These are phyloP conservation scores for Sebastes iracundus DNA, from an alignment of 2,797 vertebrate genomes.

Conservation along the genomic window DNA sequence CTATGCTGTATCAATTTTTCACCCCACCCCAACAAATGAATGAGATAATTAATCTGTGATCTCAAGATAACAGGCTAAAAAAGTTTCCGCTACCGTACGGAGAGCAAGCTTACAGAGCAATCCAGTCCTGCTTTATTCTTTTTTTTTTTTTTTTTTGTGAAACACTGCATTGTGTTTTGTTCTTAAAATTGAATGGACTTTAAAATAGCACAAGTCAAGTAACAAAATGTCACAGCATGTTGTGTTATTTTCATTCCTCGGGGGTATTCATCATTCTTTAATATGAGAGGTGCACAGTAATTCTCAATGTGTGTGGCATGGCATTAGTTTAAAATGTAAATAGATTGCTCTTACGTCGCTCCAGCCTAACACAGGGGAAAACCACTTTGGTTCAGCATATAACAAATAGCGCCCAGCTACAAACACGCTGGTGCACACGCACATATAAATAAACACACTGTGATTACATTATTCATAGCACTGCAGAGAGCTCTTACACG, in stretches of 20 bases:
- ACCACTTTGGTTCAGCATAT: conserved; percentile 22
- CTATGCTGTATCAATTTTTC: no score
- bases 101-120: no score
- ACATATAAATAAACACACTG: conserved; percentile 27
- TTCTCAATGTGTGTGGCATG: not conserved
- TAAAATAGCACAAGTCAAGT: not conserved
- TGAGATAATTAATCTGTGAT: not conserved
- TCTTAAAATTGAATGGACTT: not conserved
- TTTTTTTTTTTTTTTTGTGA: not conserved
- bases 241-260: conserved; percentile 16
- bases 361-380: conserved; percentile 9
- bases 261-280: conserved; percentile 26
- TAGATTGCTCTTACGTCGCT: conserved; percentile 31
- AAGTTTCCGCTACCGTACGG: not conserved
- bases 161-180: not conserved
- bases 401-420: conserved; percentile 37
- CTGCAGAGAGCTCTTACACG: conserved; percentile 61
- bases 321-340: conserved; percentile 47
- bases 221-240: conserved; percentile 12
- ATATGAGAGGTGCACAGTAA: not conserved
- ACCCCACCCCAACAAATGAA: not conserved
- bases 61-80: not conserved
- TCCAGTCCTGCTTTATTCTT: not conserved
- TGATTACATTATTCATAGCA: conserved; percentile 72
- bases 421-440: not conserved